Percentiles rank a stretch among this genome's conserved stretches.
Conservation (phyloP, 1,140 invertebrate species). For the Lasioglossum albipes region DNA sequence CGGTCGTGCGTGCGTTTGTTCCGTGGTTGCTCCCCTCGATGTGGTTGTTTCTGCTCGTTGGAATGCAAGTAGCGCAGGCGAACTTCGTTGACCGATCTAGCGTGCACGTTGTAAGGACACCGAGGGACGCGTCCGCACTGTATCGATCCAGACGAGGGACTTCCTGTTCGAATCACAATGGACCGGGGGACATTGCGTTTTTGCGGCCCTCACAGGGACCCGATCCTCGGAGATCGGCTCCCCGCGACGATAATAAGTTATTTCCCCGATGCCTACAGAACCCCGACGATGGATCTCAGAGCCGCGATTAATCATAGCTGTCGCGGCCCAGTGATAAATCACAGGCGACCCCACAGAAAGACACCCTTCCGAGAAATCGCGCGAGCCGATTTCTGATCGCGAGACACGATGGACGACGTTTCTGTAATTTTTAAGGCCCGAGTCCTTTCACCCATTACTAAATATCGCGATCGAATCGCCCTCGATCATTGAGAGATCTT, state of each 20-base stretch:
- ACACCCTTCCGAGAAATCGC: no score
- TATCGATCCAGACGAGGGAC: no score
- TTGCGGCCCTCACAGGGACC: background rate
- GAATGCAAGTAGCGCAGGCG: constrained; percentile 15
- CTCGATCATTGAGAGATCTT: no score
- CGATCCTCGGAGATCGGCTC: background rate
- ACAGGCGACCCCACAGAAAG: background rate
- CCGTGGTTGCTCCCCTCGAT: background rate
- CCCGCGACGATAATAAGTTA: background rate
- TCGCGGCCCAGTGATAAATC: constrained; percentile 15
- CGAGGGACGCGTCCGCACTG: background rate
- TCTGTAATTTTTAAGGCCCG: no score
- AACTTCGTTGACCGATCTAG: background rate
- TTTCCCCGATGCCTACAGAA: background rate
- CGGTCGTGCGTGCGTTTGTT: no score
- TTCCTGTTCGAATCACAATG: no score
- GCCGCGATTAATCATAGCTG: constrained; percentile 37
- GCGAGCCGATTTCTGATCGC: background rate
- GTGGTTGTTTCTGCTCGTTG: background rate
- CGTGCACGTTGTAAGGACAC: background rate
- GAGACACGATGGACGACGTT: background rate
- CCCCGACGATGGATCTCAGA: constrained; percentile 12
- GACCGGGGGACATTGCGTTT: no score
- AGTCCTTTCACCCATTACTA: no score
- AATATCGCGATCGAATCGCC: no score